These are phyloP conservation scores for Enoplosus armatus DNA, from an alignment of 2,797 vertebrate genomes.

Conservation along the genomic window DNA sequence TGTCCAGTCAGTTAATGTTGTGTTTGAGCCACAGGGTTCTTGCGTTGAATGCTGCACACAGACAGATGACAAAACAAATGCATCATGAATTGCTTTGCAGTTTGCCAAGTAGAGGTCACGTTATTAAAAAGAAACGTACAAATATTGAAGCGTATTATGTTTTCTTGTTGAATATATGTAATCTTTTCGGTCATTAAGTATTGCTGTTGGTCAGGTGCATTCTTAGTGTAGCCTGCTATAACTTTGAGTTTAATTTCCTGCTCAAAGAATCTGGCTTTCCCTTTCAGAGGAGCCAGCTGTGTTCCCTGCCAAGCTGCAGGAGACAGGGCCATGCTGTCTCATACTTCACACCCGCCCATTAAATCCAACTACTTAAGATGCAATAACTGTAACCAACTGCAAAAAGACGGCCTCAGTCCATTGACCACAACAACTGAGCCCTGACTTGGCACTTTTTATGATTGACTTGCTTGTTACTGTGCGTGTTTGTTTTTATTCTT, in stretches of 20 bases:
- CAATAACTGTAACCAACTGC: constrained; percentile 65
- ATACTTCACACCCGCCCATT: constrained; percentile 70
- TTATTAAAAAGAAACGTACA: not conserved
- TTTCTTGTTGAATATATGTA: not conserved
- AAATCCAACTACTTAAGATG: constrained; percentile 76
- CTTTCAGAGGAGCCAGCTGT: constrained; percentile 62
- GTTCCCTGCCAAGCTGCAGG: constrained; percentile 68
- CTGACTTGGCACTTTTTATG: constrained; percentile 38
- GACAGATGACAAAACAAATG: not conserved
- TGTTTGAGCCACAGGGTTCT: not conserved
- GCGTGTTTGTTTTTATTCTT: not conserved
- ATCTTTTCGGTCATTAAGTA: not conserved
- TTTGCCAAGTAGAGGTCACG: not conserved
- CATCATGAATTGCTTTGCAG: not conserved
- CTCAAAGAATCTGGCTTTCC: constrained; percentile 44
- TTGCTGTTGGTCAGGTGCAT: constrained; percentile 14
- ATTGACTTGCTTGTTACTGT: constrained; percentile 16
- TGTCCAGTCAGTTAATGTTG: not conserved
- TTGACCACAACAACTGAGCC: constrained; percentile 21
- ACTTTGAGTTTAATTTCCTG: constrained; percentile 64
- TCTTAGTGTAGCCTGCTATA: constrained; percentile 3
- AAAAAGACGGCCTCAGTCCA: constrained; percentile 33
- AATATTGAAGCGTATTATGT: not conserved
- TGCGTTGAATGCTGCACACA: not conserved
- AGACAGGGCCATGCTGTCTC: constrained; percentile 76